phyloP scores from a whole-genome alignment of 2,888 invertebrate species.

The Exocentrus adspersus region DNA sequence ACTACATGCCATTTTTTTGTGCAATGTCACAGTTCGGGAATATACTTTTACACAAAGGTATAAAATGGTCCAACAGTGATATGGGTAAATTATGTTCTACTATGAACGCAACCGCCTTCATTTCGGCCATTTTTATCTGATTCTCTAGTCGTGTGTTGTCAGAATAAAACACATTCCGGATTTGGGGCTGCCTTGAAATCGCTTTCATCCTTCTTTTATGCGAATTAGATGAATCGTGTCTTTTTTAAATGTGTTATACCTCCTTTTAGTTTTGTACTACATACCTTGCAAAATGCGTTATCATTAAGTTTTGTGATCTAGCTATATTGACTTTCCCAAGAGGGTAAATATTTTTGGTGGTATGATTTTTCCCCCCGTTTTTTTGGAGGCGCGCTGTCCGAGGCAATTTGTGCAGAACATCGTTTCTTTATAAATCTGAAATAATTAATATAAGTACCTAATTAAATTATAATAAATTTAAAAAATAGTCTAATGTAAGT shows the following conservation, averaged over 20 bases:
- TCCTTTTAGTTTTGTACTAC: conserved; percentile 6
- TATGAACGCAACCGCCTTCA: conserved; percentile 18
- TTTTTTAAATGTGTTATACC: conserved; percentile 21
- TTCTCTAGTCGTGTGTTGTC: conserved; percentile 5
- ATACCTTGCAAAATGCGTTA: background rate
- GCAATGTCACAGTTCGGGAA: conserved; percentile 17
- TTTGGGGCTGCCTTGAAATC: conserved; percentile 14
- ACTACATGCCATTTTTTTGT: conserved; percentile 7
- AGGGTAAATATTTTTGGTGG: conserved; percentile 12
- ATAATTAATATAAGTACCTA: too few relatives aligned
- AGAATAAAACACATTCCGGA: conserved; percentile 9
- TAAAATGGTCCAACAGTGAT: conserved; percentile 7
- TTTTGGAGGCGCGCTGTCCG: background rate
- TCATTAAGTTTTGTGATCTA: conserved; percentile 9
- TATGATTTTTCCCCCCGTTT: conserved; percentile 9
- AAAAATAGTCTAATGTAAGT: too few relatives aligned
- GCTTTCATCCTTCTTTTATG: conserved; percentile 17
- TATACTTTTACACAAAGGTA: conserved; percentile 8
- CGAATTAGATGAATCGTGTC: conserved; percentile 15
- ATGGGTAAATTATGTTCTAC: conserved; percentile 23
- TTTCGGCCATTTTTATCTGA: conserved; percentile 18
- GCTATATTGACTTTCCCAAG: conserved; percentile 14
- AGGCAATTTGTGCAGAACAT: too few relatives aligned
- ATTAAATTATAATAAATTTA: too few relatives aligned
- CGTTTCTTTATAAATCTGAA: too few relatives aligned